Conservation (phyloP, 2,888 invertebrate species). For the Aspidapion aeneum region DNA sequence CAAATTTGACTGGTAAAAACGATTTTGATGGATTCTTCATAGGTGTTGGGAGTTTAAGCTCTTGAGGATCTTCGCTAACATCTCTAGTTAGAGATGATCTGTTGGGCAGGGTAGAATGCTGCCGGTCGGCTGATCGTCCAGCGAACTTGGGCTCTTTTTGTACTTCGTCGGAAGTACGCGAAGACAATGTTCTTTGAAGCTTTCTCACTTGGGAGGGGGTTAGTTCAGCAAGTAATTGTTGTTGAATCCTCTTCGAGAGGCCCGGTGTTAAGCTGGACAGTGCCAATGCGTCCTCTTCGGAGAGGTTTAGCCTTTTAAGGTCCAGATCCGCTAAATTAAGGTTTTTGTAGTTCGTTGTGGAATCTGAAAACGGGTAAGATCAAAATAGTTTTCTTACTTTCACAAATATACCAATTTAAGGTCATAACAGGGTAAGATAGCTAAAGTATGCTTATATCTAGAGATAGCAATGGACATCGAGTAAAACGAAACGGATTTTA, state of each 20-base stretch:
- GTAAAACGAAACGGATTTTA: too few relatives aligned
- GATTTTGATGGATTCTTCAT: conserved; percentile 27
- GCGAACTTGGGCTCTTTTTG: conserved; percentile 20
- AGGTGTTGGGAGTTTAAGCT: conserved; percentile 4
- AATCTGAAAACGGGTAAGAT: conserved; percentile 39
- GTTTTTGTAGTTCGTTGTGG: conserved; percentile 41
- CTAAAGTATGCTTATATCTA: too few relatives aligned
- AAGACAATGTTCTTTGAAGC: conserved; percentile 63
- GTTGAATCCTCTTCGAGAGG: conserved; percentile 67
- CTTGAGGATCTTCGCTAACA: conserved; percentile 18
- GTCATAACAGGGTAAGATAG: too few relatives aligned
- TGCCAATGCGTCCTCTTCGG: conserved; percentile 67
- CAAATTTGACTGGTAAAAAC: conserved; percentile 36
- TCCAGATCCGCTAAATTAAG: conserved; percentile 55
- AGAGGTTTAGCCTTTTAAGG: conserved; percentile 63
- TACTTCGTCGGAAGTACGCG: conserved; percentile 39
- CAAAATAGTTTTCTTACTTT: too few relatives aligned
- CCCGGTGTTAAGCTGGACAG: conserved; percentile 68
- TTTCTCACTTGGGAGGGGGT: conserved; percentile 66
- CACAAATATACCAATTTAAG: too few relatives aligned
- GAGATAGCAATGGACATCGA: too few relatives aligned
- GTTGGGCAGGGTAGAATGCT: conserved; percentile 45
- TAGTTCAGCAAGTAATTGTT: conserved; percentile 65
- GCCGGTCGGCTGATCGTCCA: conserved; percentile 31
- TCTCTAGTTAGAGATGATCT: conserved; percentile 44